phyloP scores from a whole-genome alignment of 2,113 vertebrate genomes.

The Gallinago undulata region DNA sequence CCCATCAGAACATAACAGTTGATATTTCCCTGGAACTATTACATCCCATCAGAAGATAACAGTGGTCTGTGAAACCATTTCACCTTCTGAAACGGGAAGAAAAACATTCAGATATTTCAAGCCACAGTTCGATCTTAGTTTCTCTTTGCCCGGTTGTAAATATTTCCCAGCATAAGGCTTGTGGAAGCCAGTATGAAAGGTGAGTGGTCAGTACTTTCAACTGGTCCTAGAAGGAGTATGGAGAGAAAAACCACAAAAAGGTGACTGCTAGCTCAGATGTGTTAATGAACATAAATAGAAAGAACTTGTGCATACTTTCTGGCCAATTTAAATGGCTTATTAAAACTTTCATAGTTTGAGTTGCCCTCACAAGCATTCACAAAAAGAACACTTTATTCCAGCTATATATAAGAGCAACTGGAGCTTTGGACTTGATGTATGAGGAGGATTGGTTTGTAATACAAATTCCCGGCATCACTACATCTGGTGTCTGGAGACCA shows the following conservation, averaged over 20 bases:
- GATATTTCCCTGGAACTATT: background rate
- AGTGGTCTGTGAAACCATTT: background rate
- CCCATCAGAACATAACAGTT: background rate
- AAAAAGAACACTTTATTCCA: background rate
- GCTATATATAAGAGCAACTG: background rate
- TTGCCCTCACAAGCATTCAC: background rate
- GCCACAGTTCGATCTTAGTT: background rate
- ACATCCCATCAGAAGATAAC: background rate
- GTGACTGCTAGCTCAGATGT: background rate
- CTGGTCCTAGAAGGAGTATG: background rate
- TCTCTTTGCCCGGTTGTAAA: background rate
- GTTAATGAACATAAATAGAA: background rate
- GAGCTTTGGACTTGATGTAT: background rate
- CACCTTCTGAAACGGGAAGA: background rate
- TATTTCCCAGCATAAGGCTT: background rate
- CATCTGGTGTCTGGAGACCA: background rate
- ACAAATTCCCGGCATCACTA: background rate
- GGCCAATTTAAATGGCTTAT: background rate
- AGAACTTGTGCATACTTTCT: background rate
- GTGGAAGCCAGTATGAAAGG: background rate
- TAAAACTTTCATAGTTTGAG: background rate
- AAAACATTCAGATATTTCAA: background rate
- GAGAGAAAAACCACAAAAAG: background rate
- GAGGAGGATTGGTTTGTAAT: background rate
- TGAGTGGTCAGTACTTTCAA: background rate